These are phyloP conservation scores for Busseola fusca DNA, from an alignment of 2,888 invertebrate species.

Conservation along the genomic window DNA sequence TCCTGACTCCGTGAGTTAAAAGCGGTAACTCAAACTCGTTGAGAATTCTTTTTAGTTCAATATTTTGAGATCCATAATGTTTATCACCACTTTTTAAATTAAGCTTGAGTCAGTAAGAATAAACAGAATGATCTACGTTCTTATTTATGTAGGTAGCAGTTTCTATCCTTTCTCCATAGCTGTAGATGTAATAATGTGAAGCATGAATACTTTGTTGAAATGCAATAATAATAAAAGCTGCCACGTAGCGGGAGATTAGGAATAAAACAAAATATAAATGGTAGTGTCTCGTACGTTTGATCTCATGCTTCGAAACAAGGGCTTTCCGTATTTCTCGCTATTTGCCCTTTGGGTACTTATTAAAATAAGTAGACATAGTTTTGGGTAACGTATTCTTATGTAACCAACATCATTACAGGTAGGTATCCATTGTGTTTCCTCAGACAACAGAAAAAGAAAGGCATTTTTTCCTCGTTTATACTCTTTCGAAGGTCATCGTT, in stretches of 20 bases:
- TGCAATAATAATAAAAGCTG: conserved; percentile 6
- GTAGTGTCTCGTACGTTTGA: conserved; percentile 1
- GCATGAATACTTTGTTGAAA: conserved; percentile 3
- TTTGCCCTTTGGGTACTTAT: neutral
- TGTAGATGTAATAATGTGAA: conserved; percentile 2
- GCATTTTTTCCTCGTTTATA: neutral
- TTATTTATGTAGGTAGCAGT: neutral
- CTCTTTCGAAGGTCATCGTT: neutral
- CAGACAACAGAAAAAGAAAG: neutral
- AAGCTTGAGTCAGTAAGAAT: neutral
- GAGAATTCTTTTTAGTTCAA: neutral
- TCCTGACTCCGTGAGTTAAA: neutral
- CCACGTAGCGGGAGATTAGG: conserved; percentile 7
- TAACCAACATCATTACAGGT: neutral
- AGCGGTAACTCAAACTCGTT: neutral
- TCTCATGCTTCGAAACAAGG: neutral
- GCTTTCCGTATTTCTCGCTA: neutral
- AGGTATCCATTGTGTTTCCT: neutral
- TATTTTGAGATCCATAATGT: neutral
- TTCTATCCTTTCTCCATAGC: neutral
- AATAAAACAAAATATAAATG: conserved; percentile 20
- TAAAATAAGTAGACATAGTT: neutral
- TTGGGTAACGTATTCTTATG: neutral
- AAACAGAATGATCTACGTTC: neutral
- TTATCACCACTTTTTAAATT: neutral